These are phyloP conservation scores for Anoplopoma fimbria DNA, from an alignment of 2,113 vertebrate genomes.

Conservation along the genomic window DNA sequence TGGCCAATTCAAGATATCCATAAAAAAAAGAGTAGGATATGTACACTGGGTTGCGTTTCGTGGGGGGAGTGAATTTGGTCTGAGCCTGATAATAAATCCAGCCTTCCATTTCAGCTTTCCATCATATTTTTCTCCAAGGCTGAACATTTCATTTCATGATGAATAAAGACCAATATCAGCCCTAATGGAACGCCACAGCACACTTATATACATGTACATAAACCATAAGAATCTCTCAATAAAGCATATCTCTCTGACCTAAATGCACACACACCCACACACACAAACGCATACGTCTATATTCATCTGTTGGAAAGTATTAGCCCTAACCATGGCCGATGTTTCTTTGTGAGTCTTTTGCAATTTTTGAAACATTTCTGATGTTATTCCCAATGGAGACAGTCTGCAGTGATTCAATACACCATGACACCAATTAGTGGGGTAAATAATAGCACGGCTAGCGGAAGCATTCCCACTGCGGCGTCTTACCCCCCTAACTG, in stretches of 20 bases:
- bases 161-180: conserved; percentile 35
- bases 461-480: conserved; percentile 30
- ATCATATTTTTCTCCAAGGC: conserved; percentile 51
- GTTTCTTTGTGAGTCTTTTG: conserved; percentile 3
- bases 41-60: conserved; percentile 20
- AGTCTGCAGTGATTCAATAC: conserved; percentile 56
- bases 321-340: background rate
- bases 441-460: conserved; percentile 65
- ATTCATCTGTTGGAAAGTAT: background rate
- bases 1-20: conserved; percentile 49
- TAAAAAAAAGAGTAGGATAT: conserved; percentile 44
- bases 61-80: background rate
- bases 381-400: conserved; percentile 29
- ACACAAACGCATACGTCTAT: background rate
- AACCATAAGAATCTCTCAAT: conserved; percentile 16
- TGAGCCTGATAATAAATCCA: conserved; percentile 35
- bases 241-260: background rate
- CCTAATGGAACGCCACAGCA: conserved; percentile 4
- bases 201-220: conserved; percentile 22
- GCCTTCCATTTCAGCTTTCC: conserved; percentile 13
- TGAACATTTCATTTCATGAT: conserved; percentile 53
- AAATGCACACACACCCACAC: background rate
- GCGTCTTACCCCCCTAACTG: conserved; percentile 40
- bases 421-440: conserved; percentile 73
- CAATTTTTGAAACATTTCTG: conserved; percentile 34